Evolutionary conservation across 2,888 invertebrate species (phyloP).

Genomic region (Machimus atricapillus): DNA sequence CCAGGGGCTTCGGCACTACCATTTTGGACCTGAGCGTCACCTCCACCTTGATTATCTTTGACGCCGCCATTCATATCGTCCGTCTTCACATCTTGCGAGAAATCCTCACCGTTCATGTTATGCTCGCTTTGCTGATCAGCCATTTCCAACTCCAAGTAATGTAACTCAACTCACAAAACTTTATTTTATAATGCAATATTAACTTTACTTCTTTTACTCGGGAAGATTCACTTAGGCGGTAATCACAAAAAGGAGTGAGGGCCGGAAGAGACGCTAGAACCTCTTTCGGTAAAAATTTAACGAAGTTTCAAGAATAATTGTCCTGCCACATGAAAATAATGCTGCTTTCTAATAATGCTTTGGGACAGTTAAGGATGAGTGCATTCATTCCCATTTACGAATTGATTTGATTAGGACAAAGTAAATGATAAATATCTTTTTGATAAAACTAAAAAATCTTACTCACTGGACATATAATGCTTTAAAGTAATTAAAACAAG

Average conservation of each 20-base stretch:
- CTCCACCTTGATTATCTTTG: conserved; percentile 55
- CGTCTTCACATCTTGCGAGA: conserved; percentile 76
- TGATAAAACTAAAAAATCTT: background rate
- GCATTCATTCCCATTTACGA: background rate
- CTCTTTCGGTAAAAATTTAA: background rate
- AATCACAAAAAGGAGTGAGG: conserved; percentile 49
- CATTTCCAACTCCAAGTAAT: conserved; percentile 57
- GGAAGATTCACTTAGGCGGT: background rate
- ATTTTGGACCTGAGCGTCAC: conserved; percentile 63
- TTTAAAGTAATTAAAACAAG: too few relatives aligned
- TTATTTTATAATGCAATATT: conserved; percentile 45
- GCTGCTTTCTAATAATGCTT: background rate
- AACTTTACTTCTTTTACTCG: conserved; percentile 41
- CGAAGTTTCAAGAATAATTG: background rate
- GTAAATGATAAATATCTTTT: background rate
- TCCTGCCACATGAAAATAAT: background rate
- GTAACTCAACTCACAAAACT: conserved; percentile 39
- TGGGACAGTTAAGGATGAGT: background rate
- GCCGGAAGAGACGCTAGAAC: conserved; percentile 60
- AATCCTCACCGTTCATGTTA: conserved; percentile 81
- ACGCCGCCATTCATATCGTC: conserved; percentile 66
- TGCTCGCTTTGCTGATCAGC: conserved; percentile 68
- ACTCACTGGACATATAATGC: too few relatives aligned
- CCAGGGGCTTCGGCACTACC: conserved; percentile 78
- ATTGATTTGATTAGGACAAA: background rate